phyloP scores from a whole-genome alignment of 1,140 invertebrate species.

The Batillaria attramentaria region DNA sequence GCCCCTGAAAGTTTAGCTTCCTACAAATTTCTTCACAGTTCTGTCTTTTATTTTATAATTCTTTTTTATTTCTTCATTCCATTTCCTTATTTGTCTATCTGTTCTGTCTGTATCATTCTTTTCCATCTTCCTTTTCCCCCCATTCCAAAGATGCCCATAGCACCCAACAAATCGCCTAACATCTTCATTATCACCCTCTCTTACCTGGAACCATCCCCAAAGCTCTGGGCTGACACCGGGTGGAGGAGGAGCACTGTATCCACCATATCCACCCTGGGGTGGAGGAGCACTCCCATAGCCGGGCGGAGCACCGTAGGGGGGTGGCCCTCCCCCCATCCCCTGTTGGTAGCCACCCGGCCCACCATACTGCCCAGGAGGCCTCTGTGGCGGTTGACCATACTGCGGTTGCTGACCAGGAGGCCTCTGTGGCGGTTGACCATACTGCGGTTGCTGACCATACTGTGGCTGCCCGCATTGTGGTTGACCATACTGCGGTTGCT shows the following conservation, averaged over 20 bases:
- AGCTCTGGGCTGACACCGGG: constrained; percentile 77
- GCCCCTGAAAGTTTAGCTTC: neutral
- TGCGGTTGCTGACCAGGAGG: too few relatives aligned
- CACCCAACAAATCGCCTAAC: too few relatives aligned
- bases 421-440: too few relatives aligned
- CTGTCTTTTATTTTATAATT: too few relatives aligned
- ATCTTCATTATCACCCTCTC: too few relatives aligned
- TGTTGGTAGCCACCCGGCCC: neutral
- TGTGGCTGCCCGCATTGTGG: too few relatives aligned
- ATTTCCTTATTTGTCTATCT: too few relatives aligned
- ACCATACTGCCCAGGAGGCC: neutral
- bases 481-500: constrained; percentile 31
- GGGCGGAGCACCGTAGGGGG: constrained; percentile 19
- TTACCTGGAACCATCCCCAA: constrained; percentile 71
- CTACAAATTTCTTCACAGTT: neutral
- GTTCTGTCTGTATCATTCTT: too few relatives aligned
- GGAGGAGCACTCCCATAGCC: constrained; percentile 28
- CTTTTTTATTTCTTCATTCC: too few relatives aligned
- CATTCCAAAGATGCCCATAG: too few relatives aligned
- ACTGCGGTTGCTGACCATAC: constrained; percentile 23
- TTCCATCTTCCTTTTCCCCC: too few relatives aligned
- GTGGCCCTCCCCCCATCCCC: constrained; percentile 33
- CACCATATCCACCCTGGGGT: constrained; percentile 29
- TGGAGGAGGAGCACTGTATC: constrained; percentile 40
- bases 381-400: constrained; percentile 23